Evolutionary conservation across 1,140 invertebrate species (phyloP).

Genomic region (Leptonema lineaticorne): DNA sequence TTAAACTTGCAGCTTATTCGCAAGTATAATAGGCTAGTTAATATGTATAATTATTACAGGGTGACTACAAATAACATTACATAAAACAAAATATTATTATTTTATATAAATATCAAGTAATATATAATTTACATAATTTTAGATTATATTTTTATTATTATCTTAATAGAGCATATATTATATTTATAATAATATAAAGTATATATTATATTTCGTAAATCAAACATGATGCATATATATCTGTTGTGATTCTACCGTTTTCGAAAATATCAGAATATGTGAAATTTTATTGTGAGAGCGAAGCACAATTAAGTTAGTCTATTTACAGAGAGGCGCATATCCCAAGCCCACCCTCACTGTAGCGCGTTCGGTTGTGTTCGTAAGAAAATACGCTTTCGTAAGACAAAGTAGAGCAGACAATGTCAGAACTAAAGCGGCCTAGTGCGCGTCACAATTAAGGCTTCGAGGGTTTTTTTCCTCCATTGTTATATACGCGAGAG

Average conservation of each 20-base stretch:
- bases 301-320: not conserved
- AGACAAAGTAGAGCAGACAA: not conserved
- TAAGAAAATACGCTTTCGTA: not conserved
- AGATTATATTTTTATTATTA: not conserved
- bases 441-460: slow-evolving; percentile 8
- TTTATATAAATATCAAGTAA: not conserved
- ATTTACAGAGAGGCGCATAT: no score
- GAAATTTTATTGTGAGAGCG: not conserved
- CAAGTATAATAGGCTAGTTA: no score
- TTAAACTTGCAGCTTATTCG: no score
- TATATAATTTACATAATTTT: not conserved
- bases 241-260: not conserved
- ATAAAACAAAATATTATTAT: no score
- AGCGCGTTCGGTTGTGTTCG: not conserved
- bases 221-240: not conserved
- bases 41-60: no score
- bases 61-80: no score
- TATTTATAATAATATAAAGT: no score
- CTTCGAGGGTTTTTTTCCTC: slow-evolving; percentile 14
- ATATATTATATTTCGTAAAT: not conserved
- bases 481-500: slow-evolving; percentile 1
- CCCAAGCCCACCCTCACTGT: no score
- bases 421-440: not conserved
- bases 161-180: no score
- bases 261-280: not conserved